Conservation (phyloP, 2,797 vertebrate species). For the Gymnodraco acuticeps region DNA sequence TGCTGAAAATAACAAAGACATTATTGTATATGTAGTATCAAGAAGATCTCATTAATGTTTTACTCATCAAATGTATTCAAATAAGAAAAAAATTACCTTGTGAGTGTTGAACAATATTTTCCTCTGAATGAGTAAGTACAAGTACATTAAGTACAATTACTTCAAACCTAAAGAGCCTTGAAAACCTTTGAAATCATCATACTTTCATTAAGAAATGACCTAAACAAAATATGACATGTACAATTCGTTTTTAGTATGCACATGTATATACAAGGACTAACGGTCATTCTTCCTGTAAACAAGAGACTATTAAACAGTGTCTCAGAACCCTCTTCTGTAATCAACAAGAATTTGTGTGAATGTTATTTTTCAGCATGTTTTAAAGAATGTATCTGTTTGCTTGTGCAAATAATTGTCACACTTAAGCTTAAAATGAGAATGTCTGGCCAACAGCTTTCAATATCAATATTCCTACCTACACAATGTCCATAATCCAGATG, state of each 20-base stretch:
- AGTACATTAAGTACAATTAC: background rate
- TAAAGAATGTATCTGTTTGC: background rate
- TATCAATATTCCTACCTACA: background rate
- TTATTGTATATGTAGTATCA: background rate
- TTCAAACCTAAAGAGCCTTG: background rate
- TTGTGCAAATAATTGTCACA: background rate
- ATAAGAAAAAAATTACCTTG: too few relatives aligned
- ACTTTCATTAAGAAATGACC: too few relatives aligned
- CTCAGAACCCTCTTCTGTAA: background rate
- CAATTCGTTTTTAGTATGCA: too few relatives aligned
- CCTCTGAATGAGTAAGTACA: background rate
- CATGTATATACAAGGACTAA: too few relatives aligned
- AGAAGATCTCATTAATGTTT: background rate
- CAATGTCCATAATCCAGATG: background rate
- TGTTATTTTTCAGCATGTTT: background rate
- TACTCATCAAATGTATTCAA: background rate
- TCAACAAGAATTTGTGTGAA: background rate
- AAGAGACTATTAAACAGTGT: background rate
- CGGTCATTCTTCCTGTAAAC: too few relatives aligned
- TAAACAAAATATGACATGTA: too few relatives aligned
- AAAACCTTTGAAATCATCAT: background rate
- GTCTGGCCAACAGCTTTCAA: too few relatives aligned
- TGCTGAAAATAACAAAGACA: background rate
- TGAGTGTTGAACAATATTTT: background rate
- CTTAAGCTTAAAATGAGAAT: background rate